Evolutionary conservation across 2,113 vertebrate species (phyloP).

Genomic region (Rhipidura dahli): DNA sequence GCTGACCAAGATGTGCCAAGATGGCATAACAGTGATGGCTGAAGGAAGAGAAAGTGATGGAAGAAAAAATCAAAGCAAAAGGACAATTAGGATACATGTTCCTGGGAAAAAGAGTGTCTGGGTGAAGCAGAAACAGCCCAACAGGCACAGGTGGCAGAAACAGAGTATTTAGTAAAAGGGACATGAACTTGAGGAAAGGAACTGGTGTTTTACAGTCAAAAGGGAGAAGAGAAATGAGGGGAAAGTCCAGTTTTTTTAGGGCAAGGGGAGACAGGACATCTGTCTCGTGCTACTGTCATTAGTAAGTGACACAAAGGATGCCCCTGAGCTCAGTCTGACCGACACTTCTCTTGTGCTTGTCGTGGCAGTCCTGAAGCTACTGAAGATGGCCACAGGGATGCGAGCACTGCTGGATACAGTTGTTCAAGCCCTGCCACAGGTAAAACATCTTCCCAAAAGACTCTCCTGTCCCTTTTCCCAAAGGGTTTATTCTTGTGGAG

Average conservation of each 20-base stretch:
- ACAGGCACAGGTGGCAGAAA: neutral
- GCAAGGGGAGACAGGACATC: neutral
- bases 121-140: neutral
- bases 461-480: neutral
- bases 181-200: neutral
- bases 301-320: neutral
- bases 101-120: neutral
- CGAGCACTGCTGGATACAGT: constrained; percentile 86
- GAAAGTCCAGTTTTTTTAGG: neutral
- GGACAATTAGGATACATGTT: neutral
- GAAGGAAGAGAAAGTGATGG: neutral
- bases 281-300: neutral
- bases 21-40: neutral
- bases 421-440: constrained; percentile 89
- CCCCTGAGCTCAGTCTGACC: neutral
- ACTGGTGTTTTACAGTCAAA: neutral
- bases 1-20: neutral
- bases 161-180: neutral
- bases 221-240: neutral
- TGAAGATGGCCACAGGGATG: constrained; percentile 92
- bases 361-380: constrained; percentile 82
- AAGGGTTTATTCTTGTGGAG: neutral
- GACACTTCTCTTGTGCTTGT: constrained; percentile 5
- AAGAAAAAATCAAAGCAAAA: neutral
- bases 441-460: constrained; percentile 49